Percentiles rank a stretch among this genome's conserved stretches.
Conservation (phyloP, 2,113 vertebrate species). For the Hydropotes inermis region DNA sequence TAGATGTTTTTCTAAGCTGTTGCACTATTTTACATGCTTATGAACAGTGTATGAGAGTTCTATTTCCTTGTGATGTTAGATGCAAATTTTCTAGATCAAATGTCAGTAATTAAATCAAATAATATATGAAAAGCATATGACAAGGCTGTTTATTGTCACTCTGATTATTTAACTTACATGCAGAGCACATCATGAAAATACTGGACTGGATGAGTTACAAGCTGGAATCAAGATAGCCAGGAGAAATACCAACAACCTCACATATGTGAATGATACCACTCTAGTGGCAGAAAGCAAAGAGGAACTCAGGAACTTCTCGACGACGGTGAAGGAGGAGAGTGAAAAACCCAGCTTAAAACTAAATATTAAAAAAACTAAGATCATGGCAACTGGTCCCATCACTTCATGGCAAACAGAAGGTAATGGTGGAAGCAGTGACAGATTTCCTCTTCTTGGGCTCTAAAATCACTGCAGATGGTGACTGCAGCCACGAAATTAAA, state of each 20-base stretch:
- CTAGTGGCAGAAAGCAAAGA: not conserved
- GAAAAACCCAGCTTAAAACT: not conserved
- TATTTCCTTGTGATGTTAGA: not conserved
- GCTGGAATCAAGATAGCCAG: not conserved
- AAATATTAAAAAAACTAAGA: not conserved
- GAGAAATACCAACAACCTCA: not conserved
- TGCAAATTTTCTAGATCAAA: not conserved
- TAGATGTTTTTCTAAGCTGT: not conserved
- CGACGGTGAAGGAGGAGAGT: not conserved
- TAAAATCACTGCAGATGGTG: not conserved
- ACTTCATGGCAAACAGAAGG: not conserved
- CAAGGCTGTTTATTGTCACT: not conserved
- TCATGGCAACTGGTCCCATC: not conserved
- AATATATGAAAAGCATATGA: not conserved
- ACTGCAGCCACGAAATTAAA: not conserved
- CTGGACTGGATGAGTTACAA: not conserved
- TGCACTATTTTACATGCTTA: not conserved
- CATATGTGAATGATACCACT: not conserved
- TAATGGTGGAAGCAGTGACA: fast-evolving
- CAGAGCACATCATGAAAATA: not conserved
- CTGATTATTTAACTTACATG: not conserved
- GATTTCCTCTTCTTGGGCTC: not conserved
- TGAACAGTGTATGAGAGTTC: not conserved
- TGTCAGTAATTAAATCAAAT: not conserved
- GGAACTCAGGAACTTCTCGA: not conserved